Evolutionary conservation across 2,888 invertebrate species (phyloP).

Genomic region (Volucella bombylans): DNA sequence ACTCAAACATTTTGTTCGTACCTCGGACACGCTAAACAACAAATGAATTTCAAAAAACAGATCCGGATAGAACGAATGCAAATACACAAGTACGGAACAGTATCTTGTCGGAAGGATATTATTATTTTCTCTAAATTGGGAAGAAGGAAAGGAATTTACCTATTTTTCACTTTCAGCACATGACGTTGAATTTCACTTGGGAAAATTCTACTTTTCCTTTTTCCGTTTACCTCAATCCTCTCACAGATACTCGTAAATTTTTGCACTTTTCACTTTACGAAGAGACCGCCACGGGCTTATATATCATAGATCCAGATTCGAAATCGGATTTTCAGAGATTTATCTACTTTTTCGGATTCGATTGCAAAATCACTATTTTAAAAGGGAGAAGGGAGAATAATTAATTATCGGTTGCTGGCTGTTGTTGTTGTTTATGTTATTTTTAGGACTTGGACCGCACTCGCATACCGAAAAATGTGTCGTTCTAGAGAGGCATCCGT

Average conservation of each 20-base stretch:
- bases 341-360: not conserved
- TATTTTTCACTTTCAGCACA: constrained; percentile 59
- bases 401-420: constrained; percentile 6
- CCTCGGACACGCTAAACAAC: not conserved
- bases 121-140: not conserved
- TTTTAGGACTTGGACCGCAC: constrained; percentile 59
- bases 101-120: not conserved
- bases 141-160: constrained; percentile 37
- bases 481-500: constrained; percentile 40
- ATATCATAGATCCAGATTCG: not conserved
- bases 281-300: not conserved
- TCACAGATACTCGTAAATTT: not conserved
- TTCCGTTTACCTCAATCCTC: constrained; percentile 35
- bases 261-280: constrained; percentile 39
- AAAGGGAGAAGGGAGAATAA: constrained; percentile 7
- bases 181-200: constrained; percentile 32
- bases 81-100: too few species aligned
- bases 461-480: constrained; percentile 17
- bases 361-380: not conserved
- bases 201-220: constrained; percentile 21
- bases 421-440: constrained; percentile 64
- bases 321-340: not conserved
- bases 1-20: constrained; percentile 11
- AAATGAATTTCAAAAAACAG: not conserved
- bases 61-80: too few species aligned